Evolutionary conservation across 2,113 vertebrate genomes (phyloP), one percentile per base, ranked within the genome.

Genomic region (Axis porcinus): DNA sequence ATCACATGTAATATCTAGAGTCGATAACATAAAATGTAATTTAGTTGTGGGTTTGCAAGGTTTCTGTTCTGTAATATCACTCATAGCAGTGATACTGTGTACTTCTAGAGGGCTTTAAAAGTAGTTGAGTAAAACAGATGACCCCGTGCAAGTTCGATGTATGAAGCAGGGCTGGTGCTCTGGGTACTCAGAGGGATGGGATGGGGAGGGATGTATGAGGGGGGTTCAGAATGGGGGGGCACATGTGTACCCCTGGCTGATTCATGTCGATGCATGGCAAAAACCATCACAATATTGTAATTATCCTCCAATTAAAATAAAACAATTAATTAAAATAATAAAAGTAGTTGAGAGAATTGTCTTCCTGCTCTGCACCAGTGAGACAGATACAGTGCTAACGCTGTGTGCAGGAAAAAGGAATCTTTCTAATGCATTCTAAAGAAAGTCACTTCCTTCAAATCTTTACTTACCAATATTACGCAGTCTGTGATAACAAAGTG

Each of bases 401-500:
- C 28, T 52, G 62, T 60, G 30, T 7, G 8, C 15, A 64, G 27
- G 12, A 60, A 50, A 84, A 84, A 57, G 83, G 58, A 82, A 67
- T 91, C 17, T 96, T 96, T 85, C 78, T 76, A 87, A 89, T 62
- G 36, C 50, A 76, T 96, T 96, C 74, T 89, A 79, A 86, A 95
- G 91, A 92, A 97, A 95, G 40, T n/a, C 62, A 76, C 86, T 96
- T 91, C 89, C 78, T 86, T 97, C 89, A 74, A 87, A 94, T 87
- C 95, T 97, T 97, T 92, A 83, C 97, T 97, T 95, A 96, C 70
- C 94, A 97, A 85, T 92, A 94, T 89, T 96, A 81, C 14, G 50
- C 4, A 89, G 33, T 93, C 62, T 47, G 45, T 96, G 45, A 93
- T 54, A 97, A 96, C 91, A 93, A 97, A 97, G 93, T 57, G 62